Conservation (phyloP, 2,113 vertebrate genomes). For the Festucalex cinctus region DNA sequence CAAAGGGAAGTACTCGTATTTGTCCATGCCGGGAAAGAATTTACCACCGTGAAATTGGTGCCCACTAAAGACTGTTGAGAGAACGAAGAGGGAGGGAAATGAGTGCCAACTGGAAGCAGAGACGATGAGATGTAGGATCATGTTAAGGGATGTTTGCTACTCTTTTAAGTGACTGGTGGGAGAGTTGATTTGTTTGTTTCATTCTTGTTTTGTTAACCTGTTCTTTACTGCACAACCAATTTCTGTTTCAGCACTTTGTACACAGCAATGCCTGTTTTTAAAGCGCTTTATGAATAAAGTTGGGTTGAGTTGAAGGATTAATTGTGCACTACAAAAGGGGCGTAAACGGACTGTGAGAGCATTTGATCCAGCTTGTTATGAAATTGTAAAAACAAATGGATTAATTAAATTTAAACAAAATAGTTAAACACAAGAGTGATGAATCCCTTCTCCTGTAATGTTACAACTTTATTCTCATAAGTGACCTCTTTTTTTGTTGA, state of each 20-base stretch:
- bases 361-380: background rate
- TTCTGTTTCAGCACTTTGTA: too few relatives aligned
- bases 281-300: too few relatives aligned
- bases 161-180: conserved; percentile 46
- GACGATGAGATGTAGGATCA: conserved; percentile 40
- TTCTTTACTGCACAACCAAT: too few relatives aligned
- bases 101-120: conserved; percentile 33
- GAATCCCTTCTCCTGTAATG: background rate
- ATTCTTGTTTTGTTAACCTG: too few relatives aligned
- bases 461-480: background rate
- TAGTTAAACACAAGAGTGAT: background rate
- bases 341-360: background rate
- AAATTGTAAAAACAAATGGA: background rate
- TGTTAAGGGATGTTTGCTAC: conserved; percentile 38
- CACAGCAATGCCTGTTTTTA: too few relatives aligned
- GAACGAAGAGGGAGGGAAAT: conserved; percentile 40
- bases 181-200: conserved; percentile 33
- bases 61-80: conserved; percentile 50
- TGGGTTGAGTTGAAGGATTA: background rate
- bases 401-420: background rate
- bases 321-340: background rate
- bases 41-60: conserved; percentile 68
- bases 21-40: conserved; percentile 58
- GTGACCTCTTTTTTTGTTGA: too few relatives aligned
- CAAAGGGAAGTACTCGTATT: conserved; percentile 62